Evolutionary conservation across 1,140 invertebrate species (phyloP).

Genomic region (Epicauta chinensis): DNA sequence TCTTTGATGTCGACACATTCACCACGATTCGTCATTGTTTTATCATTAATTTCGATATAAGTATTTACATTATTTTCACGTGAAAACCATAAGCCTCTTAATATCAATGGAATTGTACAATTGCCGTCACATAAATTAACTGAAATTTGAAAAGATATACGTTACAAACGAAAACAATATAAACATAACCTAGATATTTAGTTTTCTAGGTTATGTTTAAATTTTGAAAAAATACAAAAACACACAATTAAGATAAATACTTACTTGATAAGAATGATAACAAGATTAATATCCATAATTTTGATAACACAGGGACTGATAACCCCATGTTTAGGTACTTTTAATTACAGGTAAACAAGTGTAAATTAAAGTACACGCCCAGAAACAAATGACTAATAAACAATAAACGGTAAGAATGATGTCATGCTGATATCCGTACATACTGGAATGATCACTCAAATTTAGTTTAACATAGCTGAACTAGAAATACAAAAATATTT

Average conservation of each 20-base stretch:
- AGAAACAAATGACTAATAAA: not conserved
- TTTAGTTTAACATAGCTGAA: too few species aligned
- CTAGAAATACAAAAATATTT: too few species aligned
- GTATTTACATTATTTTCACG: conserved; percentile 82
- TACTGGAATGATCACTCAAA: too few species aligned
- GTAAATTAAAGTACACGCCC: not conserved
- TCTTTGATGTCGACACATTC: conserved; percentile 63
- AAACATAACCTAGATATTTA: conserved; percentile 12
- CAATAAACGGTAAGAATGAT: too few species aligned
- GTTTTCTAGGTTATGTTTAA: not conserved
- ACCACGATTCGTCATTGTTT: conserved; percentile 66
- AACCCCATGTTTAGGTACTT: conserved; percentile 6
- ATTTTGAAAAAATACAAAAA: too few species aligned
- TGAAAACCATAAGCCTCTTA: conserved; percentile 85
- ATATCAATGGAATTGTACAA: conserved; percentile 64
- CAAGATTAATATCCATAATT: not conserved
- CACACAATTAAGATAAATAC: not conserved
- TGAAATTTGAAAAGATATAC: too few species aligned
- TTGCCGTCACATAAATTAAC: conserved; percentile 21
- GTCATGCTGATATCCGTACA: too few species aligned
- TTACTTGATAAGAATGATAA: not conserved
- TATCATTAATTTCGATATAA: conserved; percentile 73
- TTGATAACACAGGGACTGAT: not conserved
- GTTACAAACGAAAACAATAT: too few species aligned
- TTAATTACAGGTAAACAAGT: too few species aligned